phyloP scores from a whole-genome alignment of 2,113 vertebrate species.

The Chaetorhynchus papuensis region DNA sequence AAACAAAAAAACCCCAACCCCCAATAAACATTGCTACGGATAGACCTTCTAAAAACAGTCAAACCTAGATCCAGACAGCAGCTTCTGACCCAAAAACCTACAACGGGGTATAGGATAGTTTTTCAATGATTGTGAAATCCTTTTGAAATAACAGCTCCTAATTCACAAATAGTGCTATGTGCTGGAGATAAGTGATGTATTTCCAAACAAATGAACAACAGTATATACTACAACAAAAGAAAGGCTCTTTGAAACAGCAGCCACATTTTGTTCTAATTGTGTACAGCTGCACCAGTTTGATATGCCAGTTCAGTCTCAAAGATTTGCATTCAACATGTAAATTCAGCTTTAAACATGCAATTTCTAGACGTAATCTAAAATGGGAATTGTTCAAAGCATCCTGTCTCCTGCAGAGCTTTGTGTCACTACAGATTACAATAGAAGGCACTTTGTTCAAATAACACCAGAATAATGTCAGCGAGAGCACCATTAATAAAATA shows the following conservation, averaged over 20 bases:
- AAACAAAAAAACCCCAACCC: background rate
- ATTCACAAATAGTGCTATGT: background rate
- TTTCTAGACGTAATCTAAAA: constrained; percentile 8
- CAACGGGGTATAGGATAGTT: background rate
- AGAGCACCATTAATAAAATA: constrained; percentile 48
- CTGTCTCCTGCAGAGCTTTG: constrained; percentile 20
- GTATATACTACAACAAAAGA: background rate
- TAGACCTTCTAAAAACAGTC: background rate
- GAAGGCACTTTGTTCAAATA: constrained; percentile 35
- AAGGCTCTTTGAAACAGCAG: background rate
- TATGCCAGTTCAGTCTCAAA: constrained; percentile 29
- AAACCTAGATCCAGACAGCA: background rate
- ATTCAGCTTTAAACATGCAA: constrained; percentile 44
- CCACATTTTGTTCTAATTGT: constrained; percentile 25
- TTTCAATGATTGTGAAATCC: background rate
- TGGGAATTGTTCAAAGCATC: constrained; percentile 16
- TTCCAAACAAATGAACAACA: background rate
- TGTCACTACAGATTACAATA: background rate
- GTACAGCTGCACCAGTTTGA: constrained; percentile 24
- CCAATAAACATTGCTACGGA: background rate
- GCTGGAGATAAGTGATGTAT: background rate
- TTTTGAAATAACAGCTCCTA: constrained; percentile 4
- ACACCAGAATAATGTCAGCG: background rate
- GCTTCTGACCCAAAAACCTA: background rate
- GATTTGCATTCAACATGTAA: constrained; percentile 15